A percentile compares a stretch with the other conserved stretches of the same genome.
Conservation (phyloP, 37 sponge, comb jelly and placozoan genomes). For the Corticium candelabrum region DNA sequence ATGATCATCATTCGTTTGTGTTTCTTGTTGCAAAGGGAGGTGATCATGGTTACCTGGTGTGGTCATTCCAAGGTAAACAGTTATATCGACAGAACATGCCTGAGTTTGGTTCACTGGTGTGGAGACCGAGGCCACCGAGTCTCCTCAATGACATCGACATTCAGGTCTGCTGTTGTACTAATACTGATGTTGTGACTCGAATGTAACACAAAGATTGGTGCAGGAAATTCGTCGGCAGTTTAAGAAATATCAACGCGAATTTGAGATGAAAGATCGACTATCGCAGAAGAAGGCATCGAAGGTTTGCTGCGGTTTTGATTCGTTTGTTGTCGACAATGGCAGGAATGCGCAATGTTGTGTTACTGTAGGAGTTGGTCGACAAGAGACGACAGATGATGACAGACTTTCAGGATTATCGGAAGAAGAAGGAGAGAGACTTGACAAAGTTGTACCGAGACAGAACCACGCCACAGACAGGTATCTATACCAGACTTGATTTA, state of each 20-base stretch:
- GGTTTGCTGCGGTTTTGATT: slow-evolving; percentile 29
- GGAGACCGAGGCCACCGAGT: slow-evolving; percentile 90
- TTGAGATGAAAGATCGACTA: slow-evolving; percentile 74
- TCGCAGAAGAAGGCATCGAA: slow-evolving; percentile 76
- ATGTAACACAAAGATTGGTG: not conserved
- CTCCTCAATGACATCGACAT: slow-evolving; percentile 67
- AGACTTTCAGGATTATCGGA: slow-evolving; percentile 33
- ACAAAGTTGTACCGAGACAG: no score
- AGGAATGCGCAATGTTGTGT: not conserved
- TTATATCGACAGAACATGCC: slow-evolving; percentile 60
- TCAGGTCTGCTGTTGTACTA: slow-evolving; percentile 26
- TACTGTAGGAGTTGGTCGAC: slow-evolving; percentile 57
- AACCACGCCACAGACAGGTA: no score
- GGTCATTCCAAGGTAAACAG: slow-evolving; percentile 85
- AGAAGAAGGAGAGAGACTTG: no score
- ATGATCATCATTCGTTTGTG: not conserved
- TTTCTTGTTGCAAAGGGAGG: slow-evolving; percentile 19
- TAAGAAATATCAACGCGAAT: slow-evolving; percentile 68
- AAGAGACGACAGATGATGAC: slow-evolving; percentile 41
- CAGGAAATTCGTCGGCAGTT: slow-evolving; percentile 66
- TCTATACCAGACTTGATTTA: no score
- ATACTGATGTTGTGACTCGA: not conserved
- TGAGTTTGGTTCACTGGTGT: slow-evolving; percentile 69
- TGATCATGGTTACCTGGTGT: slow-evolving; percentile 84
- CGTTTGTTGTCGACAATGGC: not conserved